phyloP scores from a whole-genome alignment of 2,113 vertebrate species.

The Aleadryas rufinucha region DNA sequence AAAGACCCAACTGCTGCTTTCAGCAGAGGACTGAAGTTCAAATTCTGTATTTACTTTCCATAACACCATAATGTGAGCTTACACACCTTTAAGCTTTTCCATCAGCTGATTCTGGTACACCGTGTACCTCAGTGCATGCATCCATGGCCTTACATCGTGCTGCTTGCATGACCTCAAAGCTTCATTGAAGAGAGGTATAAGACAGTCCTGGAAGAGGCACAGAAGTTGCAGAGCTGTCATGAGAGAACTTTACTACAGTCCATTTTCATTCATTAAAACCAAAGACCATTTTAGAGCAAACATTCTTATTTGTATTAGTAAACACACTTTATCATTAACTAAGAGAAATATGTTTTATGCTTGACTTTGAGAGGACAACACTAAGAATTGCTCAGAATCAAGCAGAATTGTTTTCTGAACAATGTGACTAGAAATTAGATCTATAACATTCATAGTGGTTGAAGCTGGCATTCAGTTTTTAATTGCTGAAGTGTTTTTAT shows the following conservation, averaged over 20 bases:
- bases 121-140: conserved; percentile 91
- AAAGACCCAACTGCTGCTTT: neutral
- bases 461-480: neutral
- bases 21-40: neutral
- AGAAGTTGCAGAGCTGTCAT: neutral
- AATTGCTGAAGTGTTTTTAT: neutral
- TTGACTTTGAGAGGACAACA: neutral
- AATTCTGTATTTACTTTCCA: neutral
- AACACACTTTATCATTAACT: neutral
- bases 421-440: neutral
- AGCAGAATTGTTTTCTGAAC: neutral
- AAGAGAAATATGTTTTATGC: neutral
- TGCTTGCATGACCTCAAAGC: conserved; percentile 92
- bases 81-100: conserved; percentile 86
- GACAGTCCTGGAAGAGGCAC: conserved; percentile 80
- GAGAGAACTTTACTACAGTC: neutral
- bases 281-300: neutral
- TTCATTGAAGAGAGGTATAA: conserved; percentile 91
- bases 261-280: neutral
- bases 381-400: neutral
- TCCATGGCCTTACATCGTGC: conserved; percentile 93
- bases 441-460: neutral
- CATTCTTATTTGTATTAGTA: neutral
- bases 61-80: neutral
- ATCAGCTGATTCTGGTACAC: conserved; percentile 86